phyloP scores from a whole-genome alignment of 2,113 vertebrate genomes.

The Spermophilus dauricus region DNA sequence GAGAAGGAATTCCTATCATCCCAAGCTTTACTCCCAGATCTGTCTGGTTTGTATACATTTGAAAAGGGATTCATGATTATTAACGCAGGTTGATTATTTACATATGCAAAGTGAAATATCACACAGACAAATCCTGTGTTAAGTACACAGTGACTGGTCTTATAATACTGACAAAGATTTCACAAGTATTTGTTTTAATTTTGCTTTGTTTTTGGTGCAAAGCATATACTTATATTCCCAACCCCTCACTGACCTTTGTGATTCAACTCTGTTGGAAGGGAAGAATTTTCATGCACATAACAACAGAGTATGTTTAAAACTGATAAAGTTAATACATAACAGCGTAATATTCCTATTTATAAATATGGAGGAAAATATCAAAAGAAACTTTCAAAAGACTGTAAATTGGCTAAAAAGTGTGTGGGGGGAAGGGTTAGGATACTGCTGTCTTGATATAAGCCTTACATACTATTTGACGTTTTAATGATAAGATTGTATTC shows the following conservation, averaged over 20 bases:
- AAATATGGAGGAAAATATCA: not conserved
- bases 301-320: not conserved
- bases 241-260: not conserved
- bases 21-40: not conserved
- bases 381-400: not conserved
- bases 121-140: not conserved
- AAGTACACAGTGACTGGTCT: not conserved
- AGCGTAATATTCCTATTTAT: not conserved
- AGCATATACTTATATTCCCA: not conserved
- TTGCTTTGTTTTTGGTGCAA: not conserved
- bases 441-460: not conserved
- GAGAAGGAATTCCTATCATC: not conserved
- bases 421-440: not conserved
- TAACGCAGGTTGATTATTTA: not conserved
- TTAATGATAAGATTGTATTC: not conserved
- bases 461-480: not conserved
- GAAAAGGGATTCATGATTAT: not conserved
- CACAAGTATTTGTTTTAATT: not conserved
- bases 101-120: not conserved
- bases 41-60: constrained; percentile 1
- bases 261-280: not conserved
- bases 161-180: too few species aligned
- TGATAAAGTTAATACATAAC: not conserved
- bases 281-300: not conserved
- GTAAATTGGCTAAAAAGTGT: not conserved